Base-by-base conservation (phyloP, 2,797 vertebrate species). In the Gymnothorax javanicus region DNA sequence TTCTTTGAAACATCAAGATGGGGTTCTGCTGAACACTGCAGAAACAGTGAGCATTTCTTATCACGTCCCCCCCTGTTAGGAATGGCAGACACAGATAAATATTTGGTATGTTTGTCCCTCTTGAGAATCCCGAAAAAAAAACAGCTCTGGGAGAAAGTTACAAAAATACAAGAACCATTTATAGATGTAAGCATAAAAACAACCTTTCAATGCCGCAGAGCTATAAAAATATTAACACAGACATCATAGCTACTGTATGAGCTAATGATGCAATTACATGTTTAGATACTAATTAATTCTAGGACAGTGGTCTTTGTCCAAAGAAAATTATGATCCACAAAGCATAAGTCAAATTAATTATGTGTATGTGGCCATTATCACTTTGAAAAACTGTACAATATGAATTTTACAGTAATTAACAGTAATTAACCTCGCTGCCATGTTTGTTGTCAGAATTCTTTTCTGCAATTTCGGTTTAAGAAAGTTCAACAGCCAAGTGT, bases 21-120 rank as follows among this genome's bases (percentile, higher is more conserved):
- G 88, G 86, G 88, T 86, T 88, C 88, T 91, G 69, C 91, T 92
- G 89, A 91, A 93, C 91, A 87, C 90, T 91, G 89, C 88, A 93
- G 90, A 73, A 58, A 81, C 1, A 8, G 20, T 15, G 12, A 52
- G 58, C 50, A 85, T 43, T 87, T 4, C 2, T 25, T 88, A 90
- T 59, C 82, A 88, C 85, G 71, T 56, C 56, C n/a, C 56, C 87
- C 58, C 60, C 23, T 64, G 58, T 33, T 23, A 60, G 33, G 1
- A 81, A 54, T 7, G 52, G 23, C 77, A 20, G 52, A 81, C 17
- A 15, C 50, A 23, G 52, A 33, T 7, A 50, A 77, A 43, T 77
- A 77, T 50, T 77, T 17, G 15, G 33, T 50, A 50, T 77, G 12
- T 50, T 77, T 77, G 33, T 77, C 33, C 27, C 73, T 77, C 73